A percentile compares a stretch with the other conserved stretches of the same genome.
Conservation (phyloP, 2,797 vertebrate species). For the Triplophysa bombifrons region DNA sequence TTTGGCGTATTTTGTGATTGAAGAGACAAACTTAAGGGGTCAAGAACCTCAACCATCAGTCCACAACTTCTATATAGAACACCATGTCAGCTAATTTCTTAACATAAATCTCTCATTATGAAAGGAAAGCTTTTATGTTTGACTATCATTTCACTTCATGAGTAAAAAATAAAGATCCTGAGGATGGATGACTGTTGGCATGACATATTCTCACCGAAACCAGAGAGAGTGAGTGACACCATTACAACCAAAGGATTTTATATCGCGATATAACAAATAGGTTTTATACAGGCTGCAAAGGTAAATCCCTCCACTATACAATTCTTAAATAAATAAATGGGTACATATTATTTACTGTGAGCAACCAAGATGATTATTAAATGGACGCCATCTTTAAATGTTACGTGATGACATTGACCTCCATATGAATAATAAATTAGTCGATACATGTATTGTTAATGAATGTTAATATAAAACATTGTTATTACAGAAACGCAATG, state of each 20-base stretch:
- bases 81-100: background rate
- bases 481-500: background rate
- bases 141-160: conserved; percentile 6
- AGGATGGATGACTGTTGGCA: background rate
- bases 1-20: background rate
- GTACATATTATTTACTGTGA: conserved; percentile 70
- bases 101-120: background rate
- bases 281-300: conserved; percentile 73
- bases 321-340: conserved; percentile 80
- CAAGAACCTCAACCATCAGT: background rate
- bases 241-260: conserved; percentile 65
- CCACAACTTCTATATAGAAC: background rate
- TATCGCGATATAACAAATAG: conserved; percentile 63
- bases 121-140: conserved; percentile 11
- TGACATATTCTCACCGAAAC: conserved; percentile 26
- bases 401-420: background rate
- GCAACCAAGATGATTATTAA: conserved; percentile 32
- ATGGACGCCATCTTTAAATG: conserved; percentile 55
- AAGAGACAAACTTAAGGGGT: background rate
- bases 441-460: background rate
- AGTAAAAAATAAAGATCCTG: background rate
- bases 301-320: conserved; percentile 68
- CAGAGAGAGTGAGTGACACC: conserved; percentile 46
- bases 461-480: conserved; percentile 13
- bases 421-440: background rate